A percentile compares a stretch with the other conserved stretches of the same genome.
Evolutionary conservation across 2,797 vertebrate species (phyloP).

Genomic region (Pitangus sulphuratus): DNA sequence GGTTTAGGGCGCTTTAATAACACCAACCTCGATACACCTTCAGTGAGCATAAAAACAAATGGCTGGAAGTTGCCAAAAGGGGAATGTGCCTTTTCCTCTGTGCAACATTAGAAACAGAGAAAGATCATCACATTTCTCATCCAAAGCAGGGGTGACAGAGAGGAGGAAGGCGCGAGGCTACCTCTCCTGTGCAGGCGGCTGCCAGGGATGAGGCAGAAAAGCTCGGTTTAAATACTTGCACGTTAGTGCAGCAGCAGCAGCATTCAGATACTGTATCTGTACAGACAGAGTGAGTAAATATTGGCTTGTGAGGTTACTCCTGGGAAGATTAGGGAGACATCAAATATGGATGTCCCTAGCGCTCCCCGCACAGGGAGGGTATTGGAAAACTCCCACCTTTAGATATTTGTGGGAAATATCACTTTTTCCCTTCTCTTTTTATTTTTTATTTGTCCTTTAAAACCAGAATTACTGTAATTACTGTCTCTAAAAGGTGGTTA

Average conservation of each 20-base stretch:
- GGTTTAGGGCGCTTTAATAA: slow-evolving; percentile 54
- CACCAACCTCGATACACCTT: slow-evolving; percentile 27
- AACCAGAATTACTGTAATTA: not conserved
- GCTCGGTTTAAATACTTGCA: not conserved
- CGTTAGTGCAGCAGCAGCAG: not conserved
- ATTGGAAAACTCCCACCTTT: not conserved
- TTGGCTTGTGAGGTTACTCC: slow-evolving; percentile 14
- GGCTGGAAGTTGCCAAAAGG: slow-evolving; percentile 64
- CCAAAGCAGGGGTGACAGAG: not conserved
- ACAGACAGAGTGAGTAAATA: slow-evolving; percentile 47
- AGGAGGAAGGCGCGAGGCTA: not conserved
- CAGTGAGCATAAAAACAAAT: slow-evolving; percentile 62
- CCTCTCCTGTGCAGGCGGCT: not conserved
- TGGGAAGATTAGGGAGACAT: slow-evolving; percentile 46
- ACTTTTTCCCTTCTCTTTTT: accelerated
- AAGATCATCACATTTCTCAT: slow-evolving; percentile 27
- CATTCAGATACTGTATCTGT: not conserved
- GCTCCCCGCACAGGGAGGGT: accelerated
- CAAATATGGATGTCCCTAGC: not conserved
- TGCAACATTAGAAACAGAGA: not conserved
- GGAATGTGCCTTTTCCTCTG: slow-evolving; percentile 8
- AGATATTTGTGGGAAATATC: not conserved
- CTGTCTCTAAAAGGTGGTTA: not conserved
- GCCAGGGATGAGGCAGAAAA: not conserved
- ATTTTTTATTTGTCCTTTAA: not conserved